Base-by-base conservation (phyloP, 2,113 vertebrate species). In the Saguinus imperator region DNA sequence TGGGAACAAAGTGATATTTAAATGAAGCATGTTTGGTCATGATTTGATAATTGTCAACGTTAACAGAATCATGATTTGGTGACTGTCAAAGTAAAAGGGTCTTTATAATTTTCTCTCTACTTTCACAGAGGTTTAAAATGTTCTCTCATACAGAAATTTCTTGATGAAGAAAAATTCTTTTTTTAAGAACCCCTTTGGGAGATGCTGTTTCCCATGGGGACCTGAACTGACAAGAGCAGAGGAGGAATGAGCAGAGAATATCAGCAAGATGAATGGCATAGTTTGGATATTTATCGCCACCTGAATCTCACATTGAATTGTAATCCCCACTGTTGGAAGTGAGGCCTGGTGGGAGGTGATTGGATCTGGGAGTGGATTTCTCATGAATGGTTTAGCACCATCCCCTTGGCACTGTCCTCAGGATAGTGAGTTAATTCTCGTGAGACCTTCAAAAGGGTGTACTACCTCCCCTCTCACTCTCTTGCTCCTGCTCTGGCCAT, bases 101-200 rank as follows among this genome's bases (percentile, higher is more conserved):
- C 43, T 76, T 81, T 90, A 76, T 52, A 52, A 87, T 87, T 70
- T 85, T 89, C 61, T 72, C 32, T 88, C 50, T 77, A 35, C 11
- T 61, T 94, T 89, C 86, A 17, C 16, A 48, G 35, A 80, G 37
- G 23, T 82, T 96, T 91, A 64, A 94, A 68, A 86, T n/a, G 79
- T 80, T 85, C 48, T 58, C 86, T 29, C 13, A 25, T 68, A 58
- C 84, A 90, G 48, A 81, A 1, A 77, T n/a, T 84, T 88, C 77
- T 90, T 45, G 82, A 55, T 10, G n/a, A 79, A 52, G 23, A 87
- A 29, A 20, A 45, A 29, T 5, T 64, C 35, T 64, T 55, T 64
- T 43, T 64, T 55, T 87, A 88, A 88, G 43, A 14, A 95, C 21
- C 14, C 35, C 25, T 80, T 61, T 35, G 21, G 55, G 29, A 23